phyloP scores from a whole-genome alignment of 1,140 invertebrate species.

The Drosophila persimilis region DNA sequence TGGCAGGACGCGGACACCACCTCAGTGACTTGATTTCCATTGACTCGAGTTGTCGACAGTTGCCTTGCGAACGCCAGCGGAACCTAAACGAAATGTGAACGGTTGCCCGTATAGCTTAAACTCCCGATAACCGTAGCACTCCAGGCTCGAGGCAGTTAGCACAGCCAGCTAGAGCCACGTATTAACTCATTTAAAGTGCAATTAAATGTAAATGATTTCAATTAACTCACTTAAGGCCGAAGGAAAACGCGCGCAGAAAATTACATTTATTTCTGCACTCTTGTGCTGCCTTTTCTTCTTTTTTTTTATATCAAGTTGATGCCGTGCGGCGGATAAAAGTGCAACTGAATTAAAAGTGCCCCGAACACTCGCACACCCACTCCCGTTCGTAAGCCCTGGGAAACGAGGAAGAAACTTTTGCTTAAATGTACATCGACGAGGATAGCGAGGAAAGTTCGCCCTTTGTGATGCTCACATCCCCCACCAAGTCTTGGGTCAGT shows the following conservation, averaged over 20 bases:
- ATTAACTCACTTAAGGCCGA: conserved; percentile 65
- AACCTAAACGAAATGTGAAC: conserved; percentile 62
- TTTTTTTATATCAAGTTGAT: conserved; percentile 61
- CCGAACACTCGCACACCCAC: conserved; percentile 34
- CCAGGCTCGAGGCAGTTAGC: not conserved
- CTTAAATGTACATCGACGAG: conserved; percentile 82
- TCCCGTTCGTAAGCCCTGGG: conserved; percentile 11
- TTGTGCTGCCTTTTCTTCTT: conserved; percentile 4
- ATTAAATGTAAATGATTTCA: conserved; percentile 79
- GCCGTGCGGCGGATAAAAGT: conserved; percentile 68
- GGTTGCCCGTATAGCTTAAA: conserved; percentile 20
- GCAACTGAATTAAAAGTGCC: conserved; percentile 78
- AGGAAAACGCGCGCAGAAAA: conserved; percentile 50
- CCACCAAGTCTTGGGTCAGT: conserved; percentile 80
- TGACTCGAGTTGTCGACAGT: conserved; percentile 46
- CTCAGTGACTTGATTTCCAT: conserved; percentile 17
- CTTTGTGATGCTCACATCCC: conserved; percentile 83
- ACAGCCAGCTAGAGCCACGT: conserved; percentile 35
- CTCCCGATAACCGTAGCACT: not conserved
- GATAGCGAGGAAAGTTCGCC: conserved; percentile 83
- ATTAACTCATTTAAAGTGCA: conserved; percentile 78
- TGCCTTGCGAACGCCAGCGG: conserved; percentile 67
- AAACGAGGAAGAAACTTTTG: conserved; percentile 66
- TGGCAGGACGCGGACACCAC: conserved; percentile 13
- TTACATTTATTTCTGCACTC: conserved; percentile 66